Evolutionary conservation across 1,140 invertebrate species (phyloP).

Genomic region (Thrips palmi): DNA sequence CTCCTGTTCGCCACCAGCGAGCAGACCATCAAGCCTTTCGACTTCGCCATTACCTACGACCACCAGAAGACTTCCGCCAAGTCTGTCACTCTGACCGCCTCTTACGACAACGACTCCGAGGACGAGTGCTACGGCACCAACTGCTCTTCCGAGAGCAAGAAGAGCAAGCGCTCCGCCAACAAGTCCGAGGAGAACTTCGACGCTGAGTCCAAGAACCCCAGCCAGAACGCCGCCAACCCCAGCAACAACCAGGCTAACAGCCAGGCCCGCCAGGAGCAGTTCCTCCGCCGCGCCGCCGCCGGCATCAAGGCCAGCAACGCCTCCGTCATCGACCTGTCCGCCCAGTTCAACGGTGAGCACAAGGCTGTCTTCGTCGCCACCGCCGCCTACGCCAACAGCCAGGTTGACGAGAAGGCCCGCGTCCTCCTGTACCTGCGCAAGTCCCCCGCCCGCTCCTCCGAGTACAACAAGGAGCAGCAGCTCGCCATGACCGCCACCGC

Average conservation of each 20-base stretch:
- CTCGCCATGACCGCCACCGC: constrained; percentile 23
- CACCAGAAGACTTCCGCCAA: constrained; percentile 15
- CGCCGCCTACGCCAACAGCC: constrained; percentile 27
- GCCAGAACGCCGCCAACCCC: constrained; percentile 14
- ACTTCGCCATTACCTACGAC: no score
- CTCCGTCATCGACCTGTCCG: constrained; percentile 27
- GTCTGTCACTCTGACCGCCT: constrained; percentile 14
- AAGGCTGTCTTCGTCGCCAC: constrained; percentile 27
- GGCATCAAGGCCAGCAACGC: constrained; percentile 28
- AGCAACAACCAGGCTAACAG: constrained; percentile 22
- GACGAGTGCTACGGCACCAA: no score
- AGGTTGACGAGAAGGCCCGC: constrained; percentile 29
- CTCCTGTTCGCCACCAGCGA: constrained; percentile 14
- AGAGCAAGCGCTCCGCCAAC: background rate
- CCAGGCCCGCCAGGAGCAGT: constrained; percentile 25
- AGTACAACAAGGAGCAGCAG: no score
- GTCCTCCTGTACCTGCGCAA: constrained; percentile 23
- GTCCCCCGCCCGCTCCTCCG: constrained; percentile 16
- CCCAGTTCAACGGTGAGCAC: constrained; percentile 27
- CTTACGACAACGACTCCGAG: no score
- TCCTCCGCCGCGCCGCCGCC: constrained; percentile 26
- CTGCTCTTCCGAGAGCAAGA: no score
- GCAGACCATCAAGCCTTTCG: constrained; percentile 11
- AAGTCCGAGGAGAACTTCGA: constrained; percentile 4
- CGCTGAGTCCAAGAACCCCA: constrained; percentile 1